A percentile compares a stretch with the other conserved stretches of the same genome.
phyloP scores from a whole-genome alignment of 2,113 vertebrate species.

The Xiphophorus hellerii region DNA sequence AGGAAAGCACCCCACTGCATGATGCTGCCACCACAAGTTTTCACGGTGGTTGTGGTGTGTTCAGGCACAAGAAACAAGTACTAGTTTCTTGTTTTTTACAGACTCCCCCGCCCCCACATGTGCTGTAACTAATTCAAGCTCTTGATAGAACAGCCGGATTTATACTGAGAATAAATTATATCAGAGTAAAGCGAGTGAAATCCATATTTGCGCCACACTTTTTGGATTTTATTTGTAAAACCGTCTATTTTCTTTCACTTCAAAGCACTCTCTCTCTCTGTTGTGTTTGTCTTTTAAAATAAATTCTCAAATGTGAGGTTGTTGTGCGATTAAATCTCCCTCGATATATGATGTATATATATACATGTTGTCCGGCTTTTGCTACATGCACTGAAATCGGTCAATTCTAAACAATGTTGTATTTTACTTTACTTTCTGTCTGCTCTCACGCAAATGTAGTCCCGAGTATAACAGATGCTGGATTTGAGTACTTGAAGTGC shows the following conservation, averaged over 20 bases:
- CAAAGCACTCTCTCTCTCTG: neutral
- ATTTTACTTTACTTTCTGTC: neutral
- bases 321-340: neutral
- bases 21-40: too few relatives aligned
- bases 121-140: too few relatives aligned
- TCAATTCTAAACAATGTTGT: slow-evolving; percentile 2
- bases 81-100: too few relatives aligned
- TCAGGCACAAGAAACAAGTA: too few relatives aligned
- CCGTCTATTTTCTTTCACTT: neutral
- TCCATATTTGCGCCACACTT: neutral
- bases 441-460: slow-evolving; percentile 13
- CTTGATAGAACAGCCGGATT: too few relatives aligned
- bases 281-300: neutral
- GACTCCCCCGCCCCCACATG: too few relatives aligned
- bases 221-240: neutral
- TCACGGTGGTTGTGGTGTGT: too few relatives aligned
- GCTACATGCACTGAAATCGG: neutral
- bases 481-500: slow-evolving; percentile 11
- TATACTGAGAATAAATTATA: too few relatives aligned
- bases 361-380: too few relatives aligned
- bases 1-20: too few relatives aligned
- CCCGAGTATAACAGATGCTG: slow-evolving; percentile 3
- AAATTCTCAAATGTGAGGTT: neutral
- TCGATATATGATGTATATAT: too few relatives aligned
- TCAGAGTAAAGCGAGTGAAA: neutral